Percentiles rank a stretch among this genome's conserved stretches.
Conservation (phyloP, 2,113 vertebrate genomes). For the Xiphophorus maculatus region DNA sequence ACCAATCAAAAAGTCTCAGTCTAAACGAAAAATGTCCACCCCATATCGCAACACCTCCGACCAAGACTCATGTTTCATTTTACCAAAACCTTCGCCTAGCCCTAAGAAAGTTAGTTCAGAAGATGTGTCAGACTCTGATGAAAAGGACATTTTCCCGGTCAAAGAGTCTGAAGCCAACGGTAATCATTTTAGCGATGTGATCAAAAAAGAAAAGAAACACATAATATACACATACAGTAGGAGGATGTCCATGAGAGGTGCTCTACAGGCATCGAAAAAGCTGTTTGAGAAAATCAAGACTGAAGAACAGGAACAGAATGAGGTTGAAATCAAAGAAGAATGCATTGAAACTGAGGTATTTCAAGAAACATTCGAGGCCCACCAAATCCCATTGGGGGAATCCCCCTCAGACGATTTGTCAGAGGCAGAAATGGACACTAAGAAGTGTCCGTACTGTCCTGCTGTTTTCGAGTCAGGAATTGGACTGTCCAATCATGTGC, state of each 20-base stretch:
- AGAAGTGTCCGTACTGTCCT: slow-evolving; percentile 92
- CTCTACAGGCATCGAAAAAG: slow-evolving; percentile 70
- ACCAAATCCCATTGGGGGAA: slow-evolving; percentile 57
- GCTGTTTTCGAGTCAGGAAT: slow-evolving; percentile 94
- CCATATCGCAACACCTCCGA: slow-evolving; percentile 89
- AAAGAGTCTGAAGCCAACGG: slow-evolving; percentile 41
- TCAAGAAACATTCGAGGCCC: slow-evolving; percentile 59
- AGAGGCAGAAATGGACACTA: slow-evolving; percentile 81
- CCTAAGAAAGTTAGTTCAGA: slow-evolving; percentile 75
- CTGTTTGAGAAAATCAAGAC: slow-evolving; percentile 74
- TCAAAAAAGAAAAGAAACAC: slow-evolving; percentile 69
- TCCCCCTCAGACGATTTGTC: slow-evolving; percentile 56
- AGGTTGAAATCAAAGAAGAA: slow-evolving; percentile 75
- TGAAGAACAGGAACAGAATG: slow-evolving; percentile 51
- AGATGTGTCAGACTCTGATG: slow-evolving; percentile 48
- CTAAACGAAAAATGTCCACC: slow-evolving; percentile 82
- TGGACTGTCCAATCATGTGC: slow-evolving; percentile 92
- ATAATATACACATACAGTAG: slow-evolving; percentile 75
- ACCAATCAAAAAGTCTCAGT: slow-evolving; percentile 80
- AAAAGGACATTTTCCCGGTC: slow-evolving; percentile 59
- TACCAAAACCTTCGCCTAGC: slow-evolving; percentile 87
- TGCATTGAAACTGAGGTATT: slow-evolving; percentile 72
- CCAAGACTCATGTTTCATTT: slow-evolving; percentile 90
- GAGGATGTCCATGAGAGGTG: slow-evolving; percentile 77
- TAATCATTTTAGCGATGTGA: slow-evolving; percentile 51